phyloP scores from a whole-genome alignment of 2,797 vertebrate species.

The Kryptolebias ocellatus region DNA sequence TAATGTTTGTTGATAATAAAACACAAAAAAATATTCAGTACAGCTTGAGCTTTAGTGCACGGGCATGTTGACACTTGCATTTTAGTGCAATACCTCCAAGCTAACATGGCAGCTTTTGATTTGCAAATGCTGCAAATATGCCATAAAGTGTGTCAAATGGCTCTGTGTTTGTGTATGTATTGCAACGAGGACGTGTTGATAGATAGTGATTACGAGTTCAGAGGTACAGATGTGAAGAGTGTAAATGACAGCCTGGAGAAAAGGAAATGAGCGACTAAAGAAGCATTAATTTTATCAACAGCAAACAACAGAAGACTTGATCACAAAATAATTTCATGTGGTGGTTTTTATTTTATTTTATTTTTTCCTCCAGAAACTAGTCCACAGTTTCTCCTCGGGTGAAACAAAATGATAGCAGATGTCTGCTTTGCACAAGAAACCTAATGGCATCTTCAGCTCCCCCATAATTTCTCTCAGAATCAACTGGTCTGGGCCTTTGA shows the following conservation, averaged over 20 bases:
- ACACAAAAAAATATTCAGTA: background rate
- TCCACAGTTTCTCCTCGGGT: background rate
- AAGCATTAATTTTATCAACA: conserved; percentile 45
- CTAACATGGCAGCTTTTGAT: conserved; percentile 12
- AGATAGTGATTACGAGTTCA: conserved; percentile 50
- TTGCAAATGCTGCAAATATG: conserved; percentile 7
- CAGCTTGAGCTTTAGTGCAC: background rate
- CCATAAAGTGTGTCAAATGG: conserved; percentile 12
- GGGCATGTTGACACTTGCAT: conserved; percentile 1
- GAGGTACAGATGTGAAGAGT: conserved; percentile 31
- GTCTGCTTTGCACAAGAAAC: conserved; percentile 20
- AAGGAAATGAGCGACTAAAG: conserved; percentile 50
- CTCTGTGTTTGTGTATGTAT: background rate
- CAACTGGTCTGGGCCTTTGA: conserved; percentile 20
- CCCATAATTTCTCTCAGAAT: conserved; percentile 21
- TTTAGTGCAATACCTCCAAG: background rate
- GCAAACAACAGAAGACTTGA: conserved; percentile 19
- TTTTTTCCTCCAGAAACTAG: conserved; percentile 13
- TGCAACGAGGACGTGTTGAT: conserved; percentile 20
- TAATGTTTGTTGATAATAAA: background rate
- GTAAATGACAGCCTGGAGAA: conserved; percentile 47
- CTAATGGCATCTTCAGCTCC: background rate
- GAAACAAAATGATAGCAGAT: conserved; percentile 29
- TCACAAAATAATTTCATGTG: conserved; percentile 16
- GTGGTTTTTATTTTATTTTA: background rate